phyloP scores from a whole-genome alignment of 2,113 vertebrate species.

The Podilymbus podiceps region DNA sequence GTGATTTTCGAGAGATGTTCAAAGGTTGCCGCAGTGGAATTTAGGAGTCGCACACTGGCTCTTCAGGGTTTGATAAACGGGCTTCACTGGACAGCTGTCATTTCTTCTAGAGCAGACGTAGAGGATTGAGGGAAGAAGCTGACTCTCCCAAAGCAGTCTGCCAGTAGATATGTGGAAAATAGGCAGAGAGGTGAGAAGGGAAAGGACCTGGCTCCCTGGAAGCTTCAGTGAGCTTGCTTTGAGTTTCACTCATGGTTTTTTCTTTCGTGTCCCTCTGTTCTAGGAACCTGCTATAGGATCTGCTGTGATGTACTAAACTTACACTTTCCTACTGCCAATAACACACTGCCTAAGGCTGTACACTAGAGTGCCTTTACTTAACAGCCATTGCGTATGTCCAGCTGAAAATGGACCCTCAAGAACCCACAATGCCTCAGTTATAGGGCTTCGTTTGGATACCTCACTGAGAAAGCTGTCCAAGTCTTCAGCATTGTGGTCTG shows the following conservation, averaged over 20 bases:
- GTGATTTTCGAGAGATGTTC: neutral
- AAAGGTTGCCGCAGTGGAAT: neutral
- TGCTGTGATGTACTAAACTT: constrained; percentile 79
- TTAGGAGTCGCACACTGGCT: neutral
- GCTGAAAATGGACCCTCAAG: constrained; percentile 74
- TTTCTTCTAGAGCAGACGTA: neutral
- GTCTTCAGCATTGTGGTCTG: constrained; percentile 65
- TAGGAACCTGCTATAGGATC: constrained; percentile 79
- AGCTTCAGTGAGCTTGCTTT: neutral
- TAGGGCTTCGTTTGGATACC: constrained; percentile 74
- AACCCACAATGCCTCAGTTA: constrained; percentile 64
- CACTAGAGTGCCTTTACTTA: constrained; percentile 96
- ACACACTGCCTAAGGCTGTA: constrained; percentile 81
- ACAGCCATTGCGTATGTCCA: constrained; percentile 78
- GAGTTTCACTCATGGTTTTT: neutral
- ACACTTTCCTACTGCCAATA: constrained; percentile 78
- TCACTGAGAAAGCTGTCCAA: constrained; percentile 73
- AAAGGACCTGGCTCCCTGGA: neutral
- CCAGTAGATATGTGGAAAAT: neutral
- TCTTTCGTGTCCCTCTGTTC: constrained; percentile 26
- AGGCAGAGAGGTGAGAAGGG: neutral
- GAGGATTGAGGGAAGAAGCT: neutral
- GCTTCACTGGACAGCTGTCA: neutral
- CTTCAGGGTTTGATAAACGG: neutral
- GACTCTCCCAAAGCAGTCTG: neutral